These are phyloP conservation scores for Molossus molossus DNA, from an alignment of 2,797 vertebrate genomes.

Conservation along the genomic window DNA sequence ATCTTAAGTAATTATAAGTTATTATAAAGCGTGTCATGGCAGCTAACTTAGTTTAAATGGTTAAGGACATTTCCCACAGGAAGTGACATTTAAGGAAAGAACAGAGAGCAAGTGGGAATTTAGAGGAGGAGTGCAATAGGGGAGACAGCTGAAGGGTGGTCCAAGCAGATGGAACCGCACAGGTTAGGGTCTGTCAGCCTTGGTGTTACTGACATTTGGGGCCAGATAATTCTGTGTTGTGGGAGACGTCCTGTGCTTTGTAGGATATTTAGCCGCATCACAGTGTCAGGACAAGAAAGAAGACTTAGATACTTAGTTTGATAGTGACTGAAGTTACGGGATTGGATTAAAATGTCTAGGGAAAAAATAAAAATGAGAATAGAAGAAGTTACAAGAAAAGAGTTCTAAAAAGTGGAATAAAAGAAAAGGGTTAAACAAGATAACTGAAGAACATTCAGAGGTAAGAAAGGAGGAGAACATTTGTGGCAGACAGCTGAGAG, in stretches of 20 bases:
- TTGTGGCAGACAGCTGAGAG: slow-evolving; percentile 51
- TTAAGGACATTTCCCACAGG: not conserved
- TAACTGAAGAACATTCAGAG: slow-evolving; percentile 79
- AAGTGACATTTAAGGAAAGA: slow-evolving; percentile 21
- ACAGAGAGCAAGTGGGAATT: not conserved
- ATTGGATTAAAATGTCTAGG: not conserved
- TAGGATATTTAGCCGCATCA: not conserved
- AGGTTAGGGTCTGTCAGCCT: not conserved
- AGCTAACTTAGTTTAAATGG: not conserved
- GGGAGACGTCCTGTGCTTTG: not conserved
- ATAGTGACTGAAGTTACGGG: not conserved
- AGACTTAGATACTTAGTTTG: not conserved
- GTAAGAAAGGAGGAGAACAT: slow-evolving; percentile 70
- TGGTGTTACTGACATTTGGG: not conserved
- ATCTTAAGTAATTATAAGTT: not conserved
- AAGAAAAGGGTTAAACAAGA: slow-evolving; percentile 81
- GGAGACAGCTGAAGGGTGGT: not conserved
- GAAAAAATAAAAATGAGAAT: not conserved
- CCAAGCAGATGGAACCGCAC: not conserved
- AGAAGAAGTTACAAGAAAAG: slow-evolving; percentile 76
- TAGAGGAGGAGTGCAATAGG: not conserved
- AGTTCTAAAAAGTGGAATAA: slow-evolving; percentile 84
- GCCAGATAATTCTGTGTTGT: not conserved
- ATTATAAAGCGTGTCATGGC: not conserved
- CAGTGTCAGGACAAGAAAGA: not conserved